These are phyloP conservation scores for Neelides folsomi DNA, from an alignment of 2,888 invertebrate genomes.

Conservation along the genomic window DNA sequence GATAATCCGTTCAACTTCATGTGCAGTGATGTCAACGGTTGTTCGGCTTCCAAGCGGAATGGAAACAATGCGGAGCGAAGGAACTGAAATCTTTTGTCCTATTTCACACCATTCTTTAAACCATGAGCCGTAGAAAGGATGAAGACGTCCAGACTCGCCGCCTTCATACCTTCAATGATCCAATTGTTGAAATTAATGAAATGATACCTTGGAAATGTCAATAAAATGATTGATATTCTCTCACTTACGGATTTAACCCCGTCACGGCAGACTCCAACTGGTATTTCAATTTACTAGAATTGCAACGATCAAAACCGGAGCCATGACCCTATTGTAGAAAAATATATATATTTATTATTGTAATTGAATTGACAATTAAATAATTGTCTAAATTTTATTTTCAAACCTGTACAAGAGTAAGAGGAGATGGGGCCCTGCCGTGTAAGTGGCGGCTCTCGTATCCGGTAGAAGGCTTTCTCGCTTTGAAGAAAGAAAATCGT, in stretches of 20 bases:
- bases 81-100: slow-evolving; percentile 44
- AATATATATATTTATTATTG: too few species aligned
- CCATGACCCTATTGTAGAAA: too few species aligned
- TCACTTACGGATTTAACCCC: slow-evolving; percentile 6
- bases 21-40: slow-evolving; percentile 21
- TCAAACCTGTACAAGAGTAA: slow-evolving; percentile 2
- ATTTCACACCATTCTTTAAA: slow-evolving; percentile 50
- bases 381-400: too few species aligned
- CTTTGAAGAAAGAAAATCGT: neutral
- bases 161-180: slow-evolving; percentile 37
- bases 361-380: too few species aligned
- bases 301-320: too few species aligned
- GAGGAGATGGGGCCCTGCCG: slow-evolving; percentile 11
- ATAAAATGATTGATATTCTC: neutral
- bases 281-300: slow-evolving; percentile 2
- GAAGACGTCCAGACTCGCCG: slow-evolving; percentile 45
- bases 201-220: neutral
- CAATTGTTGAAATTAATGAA: neutral
- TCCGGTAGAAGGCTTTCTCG: slow-evolving; percentile 7
- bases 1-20: slow-evolving; percentile 28
- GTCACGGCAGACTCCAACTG: slow-evolving; percentile 1
- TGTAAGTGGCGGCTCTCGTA: slow-evolving; percentile 1
- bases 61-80: slow-evolving; percentile 38
- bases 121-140: slow-evolving; percentile 43
- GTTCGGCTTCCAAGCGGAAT: slow-evolving; percentile 20